These are phyloP conservation scores for Psittacara wagleri DNA, from an alignment of 2,113 vertebrate species.

Conservation along the genomic window DNA sequence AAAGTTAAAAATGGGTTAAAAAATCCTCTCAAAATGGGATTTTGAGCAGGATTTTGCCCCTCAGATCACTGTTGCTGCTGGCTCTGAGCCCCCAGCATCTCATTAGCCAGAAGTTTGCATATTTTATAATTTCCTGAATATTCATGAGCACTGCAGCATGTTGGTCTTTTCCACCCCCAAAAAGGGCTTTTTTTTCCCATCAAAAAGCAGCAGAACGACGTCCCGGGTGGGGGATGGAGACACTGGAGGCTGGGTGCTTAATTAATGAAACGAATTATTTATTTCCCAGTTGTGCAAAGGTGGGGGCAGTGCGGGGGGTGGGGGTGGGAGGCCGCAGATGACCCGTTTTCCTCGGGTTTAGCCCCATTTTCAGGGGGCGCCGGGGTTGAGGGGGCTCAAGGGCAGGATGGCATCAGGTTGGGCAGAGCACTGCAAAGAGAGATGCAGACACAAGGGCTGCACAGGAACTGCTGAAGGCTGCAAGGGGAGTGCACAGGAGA, in stretches of 20 bases:
- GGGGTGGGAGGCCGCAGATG: fast-evolving
- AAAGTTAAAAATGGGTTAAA: background rate
- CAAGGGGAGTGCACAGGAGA: fast-evolving
- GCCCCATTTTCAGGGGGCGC: background rate
- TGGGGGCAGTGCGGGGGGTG: background rate
- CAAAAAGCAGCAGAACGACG: fast-evolving
- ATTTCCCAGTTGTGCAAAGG: slow-evolving; percentile 48
- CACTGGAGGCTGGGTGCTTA: background rate
- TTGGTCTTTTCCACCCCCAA: background rate
- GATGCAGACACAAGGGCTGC: background rate
- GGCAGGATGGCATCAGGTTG: slow-evolving; percentile 21
- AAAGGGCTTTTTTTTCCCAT: background rate
- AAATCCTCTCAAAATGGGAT: background rate
- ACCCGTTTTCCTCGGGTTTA: background rate
- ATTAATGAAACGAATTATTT: slow-evolving; percentile 56
- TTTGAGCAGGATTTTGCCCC: background rate
- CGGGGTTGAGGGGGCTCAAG: background rate
- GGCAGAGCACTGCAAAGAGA: slow-evolving; percentile 56
- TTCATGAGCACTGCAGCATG: background rate
- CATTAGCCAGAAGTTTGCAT: background rate
- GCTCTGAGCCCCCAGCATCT: background rate
- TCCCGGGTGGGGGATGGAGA: background rate
- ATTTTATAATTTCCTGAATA: background rate
- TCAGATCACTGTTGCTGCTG: fast-evolving
- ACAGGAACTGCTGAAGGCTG: no score